Conservation (phyloP, 1,140 invertebrate species). For the Microplitis mediator region DNA sequence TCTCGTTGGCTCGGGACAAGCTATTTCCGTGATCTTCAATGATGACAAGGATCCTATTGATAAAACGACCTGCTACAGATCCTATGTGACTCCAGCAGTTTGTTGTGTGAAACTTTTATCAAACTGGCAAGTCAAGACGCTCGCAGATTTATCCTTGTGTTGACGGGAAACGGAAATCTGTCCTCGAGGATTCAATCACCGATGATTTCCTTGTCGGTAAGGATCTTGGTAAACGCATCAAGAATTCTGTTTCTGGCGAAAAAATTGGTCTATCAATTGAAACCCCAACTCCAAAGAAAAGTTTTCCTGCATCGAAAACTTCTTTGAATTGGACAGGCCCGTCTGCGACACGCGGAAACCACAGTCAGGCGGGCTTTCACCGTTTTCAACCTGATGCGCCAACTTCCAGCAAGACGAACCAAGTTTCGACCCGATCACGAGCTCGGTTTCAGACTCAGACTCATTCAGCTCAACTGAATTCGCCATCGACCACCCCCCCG, state of each 20-base stretch:
- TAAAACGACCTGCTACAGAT: not conserved
- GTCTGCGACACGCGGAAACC: constrained; percentile 10
- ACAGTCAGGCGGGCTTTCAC: not conserved
- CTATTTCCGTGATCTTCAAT: constrained; percentile 1
- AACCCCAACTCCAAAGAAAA: constrained; percentile 11
- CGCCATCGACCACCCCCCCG: no score
- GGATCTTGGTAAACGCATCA: constrained; percentile 26
- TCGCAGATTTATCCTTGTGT: constrained; percentile 25
- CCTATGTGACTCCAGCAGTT: constrained; percentile 25
- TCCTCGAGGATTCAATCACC: constrained; percentile 26
- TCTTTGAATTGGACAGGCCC: constrained; percentile 32
- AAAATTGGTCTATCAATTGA: constrained; percentile 26
- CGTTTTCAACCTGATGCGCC: not conserved
- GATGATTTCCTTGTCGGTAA: constrained; percentile 26
- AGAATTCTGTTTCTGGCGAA: constrained; percentile 26
- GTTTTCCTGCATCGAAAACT: not conserved
- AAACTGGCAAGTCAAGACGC: constrained; percentile 24
- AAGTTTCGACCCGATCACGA: no score
- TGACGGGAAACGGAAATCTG: constrained; percentile 21
- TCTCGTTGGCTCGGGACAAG: constrained; percentile 9
- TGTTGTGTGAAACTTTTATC: constrained; percentile 24
- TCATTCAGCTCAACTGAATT: not conserved
- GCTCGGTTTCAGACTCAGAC: not conserved
- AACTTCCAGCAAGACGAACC: not conserved
- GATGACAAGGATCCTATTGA: constrained; percentile 5